Percentiles rank a stretch among this genome's conserved stretches.
Evolutionary conservation across 2,113 vertebrate species (phyloP).

Genomic region (Neomonachus schauinslandi): DNA sequence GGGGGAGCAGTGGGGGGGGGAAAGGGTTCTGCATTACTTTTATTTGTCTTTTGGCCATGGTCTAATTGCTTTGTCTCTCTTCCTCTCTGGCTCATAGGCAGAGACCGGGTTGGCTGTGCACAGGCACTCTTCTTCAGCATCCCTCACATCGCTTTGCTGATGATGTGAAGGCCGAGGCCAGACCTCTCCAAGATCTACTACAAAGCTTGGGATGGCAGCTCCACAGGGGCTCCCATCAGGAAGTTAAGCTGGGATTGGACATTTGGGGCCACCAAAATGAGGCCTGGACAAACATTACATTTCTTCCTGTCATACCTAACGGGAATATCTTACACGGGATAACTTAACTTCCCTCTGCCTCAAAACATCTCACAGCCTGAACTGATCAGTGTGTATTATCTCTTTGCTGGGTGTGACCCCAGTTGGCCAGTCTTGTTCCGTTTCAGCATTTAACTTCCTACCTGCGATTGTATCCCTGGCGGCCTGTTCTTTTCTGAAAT

Average conservation of each 20-base stretch:
- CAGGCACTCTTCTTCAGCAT: not conserved
- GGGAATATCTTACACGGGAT: conserved; percentile 6
- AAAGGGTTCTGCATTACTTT: not conserved
- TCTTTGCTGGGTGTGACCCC: not conserved
- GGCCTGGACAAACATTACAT: conserved; percentile 39
- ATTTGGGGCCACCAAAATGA: not conserved
- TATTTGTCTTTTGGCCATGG: not conserved
- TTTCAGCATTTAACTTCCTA: not conserved
- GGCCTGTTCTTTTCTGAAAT: not conserved
- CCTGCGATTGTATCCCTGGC: not conserved
- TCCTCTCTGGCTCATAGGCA: conserved; percentile 76
- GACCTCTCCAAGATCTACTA: conserved; percentile 37
- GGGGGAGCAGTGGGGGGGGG: not conserved
- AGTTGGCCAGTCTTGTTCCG: not conserved
- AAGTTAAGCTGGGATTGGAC: conserved; percentile 50
- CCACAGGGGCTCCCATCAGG: conserved; percentile 24
- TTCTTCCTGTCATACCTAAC: not conserved
- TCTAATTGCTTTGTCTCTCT: conserved; percentile 72
- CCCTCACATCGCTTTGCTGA: conserved; percentile 49
- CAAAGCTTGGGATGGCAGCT: conserved; percentile 23
- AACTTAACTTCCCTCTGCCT: conserved; percentile 38
- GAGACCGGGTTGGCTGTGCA: conserved; percentile 39
- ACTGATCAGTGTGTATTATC: not conserved
- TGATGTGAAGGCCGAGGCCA: conserved; percentile 56
- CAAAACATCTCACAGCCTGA: not conserved